Base-by-base conservation (phyloP, 2,113 vertebrate genomes). In the Rhodinocichla rosea region DNA sequence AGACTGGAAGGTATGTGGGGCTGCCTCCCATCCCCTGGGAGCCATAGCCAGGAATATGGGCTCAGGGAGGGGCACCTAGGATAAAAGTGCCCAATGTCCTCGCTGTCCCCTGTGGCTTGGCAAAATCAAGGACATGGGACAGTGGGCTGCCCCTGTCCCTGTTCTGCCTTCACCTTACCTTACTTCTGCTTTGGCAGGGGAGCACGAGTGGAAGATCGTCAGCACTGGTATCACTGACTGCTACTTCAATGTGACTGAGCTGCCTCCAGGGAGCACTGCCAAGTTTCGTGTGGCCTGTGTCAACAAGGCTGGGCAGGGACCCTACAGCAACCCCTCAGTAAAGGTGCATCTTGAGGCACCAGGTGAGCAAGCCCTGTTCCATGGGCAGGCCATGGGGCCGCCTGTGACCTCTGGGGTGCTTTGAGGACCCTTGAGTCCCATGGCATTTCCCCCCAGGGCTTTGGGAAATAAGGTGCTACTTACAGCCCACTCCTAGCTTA, bases 281-380 rank as follows among this genome's bases (percentile, higher is more conserved):
- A 98, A 97, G 91, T 99, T 99, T 96, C 99, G 99, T 26, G 99
- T 99, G 95, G 99, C 99, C 64, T 99, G 99, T 93, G 98, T 98
- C 71, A 99, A 99, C 95, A 99, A 99, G 69, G 99, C 99, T 1
- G 99, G 99, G 24, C 99, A 99, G 90, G 99, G 99, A 27, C 99
- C 99, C 35, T 99, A 99, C 97, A 99, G 99, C 95, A 98, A 97
- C 89, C 97, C 98, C 22, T 99, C 99, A 3, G 98, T 97, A 56
- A 98, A 97, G 39, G 98, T 99, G 71, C 86, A 96, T 63, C 83
- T 99, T 42, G 98, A 98, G 45, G 85, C 77, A 6, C 89, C 96
- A 97, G 99, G 99, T 99, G 92, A 95, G 97, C 3, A 0, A 77
- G 44, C 16, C 13, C 49, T n/a, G 32, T 60, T 18, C 59, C 0